Evolutionary conservation across 2,888 invertebrate genomes (phyloP).

Genomic region (Siphonodentalium dalli): DNA sequence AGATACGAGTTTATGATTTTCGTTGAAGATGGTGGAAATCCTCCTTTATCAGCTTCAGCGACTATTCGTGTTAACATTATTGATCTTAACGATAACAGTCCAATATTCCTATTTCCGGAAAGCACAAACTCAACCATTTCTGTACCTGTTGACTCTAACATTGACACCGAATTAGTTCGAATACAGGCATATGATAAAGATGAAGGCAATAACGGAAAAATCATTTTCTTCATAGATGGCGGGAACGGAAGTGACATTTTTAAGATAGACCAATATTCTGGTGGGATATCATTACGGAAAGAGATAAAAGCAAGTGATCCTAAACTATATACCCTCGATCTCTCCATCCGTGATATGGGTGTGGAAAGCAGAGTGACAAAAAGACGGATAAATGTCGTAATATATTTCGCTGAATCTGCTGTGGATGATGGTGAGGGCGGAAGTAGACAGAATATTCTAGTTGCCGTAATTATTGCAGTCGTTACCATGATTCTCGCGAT

Average conservation of each 20-base stretch:
- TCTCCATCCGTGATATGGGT: too few relatives aligned
- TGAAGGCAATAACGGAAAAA: conserved; percentile 31
- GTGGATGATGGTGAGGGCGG: too few relatives aligned
- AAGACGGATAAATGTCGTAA: conserved; percentile 17
- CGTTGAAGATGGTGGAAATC: conserved; percentile 43
- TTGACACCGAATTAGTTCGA: conserved; percentile 31
- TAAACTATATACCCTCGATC: too few relatives aligned
- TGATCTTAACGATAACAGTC: conserved; percentile 50
- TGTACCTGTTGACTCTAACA: conserved; percentile 32
- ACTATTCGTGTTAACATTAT: conserved; percentile 39
- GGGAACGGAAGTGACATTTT: conserved; percentile 25
- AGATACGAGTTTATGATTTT: conserved; percentile 40
- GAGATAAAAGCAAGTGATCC: too few relatives aligned
- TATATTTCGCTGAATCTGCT: conserved; percentile 10
- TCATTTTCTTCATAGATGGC: conserved; percentile 27
- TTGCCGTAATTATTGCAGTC: conserved; percentile 29
- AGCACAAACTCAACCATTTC: conserved; percentile 37
- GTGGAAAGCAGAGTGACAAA: conserved; percentile 10
- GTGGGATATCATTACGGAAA: too few relatives aligned
- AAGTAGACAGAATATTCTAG: conserved; percentile 26
- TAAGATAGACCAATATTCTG: conserved; percentile 23
- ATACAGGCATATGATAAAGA: conserved; percentile 37
- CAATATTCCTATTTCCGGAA: conserved; percentile 40
- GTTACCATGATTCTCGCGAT: conserved; percentile 30
- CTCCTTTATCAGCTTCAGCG: conserved; percentile 37